phyloP scores from a whole-genome alignment of 92 coral and sea anemone genomes.

The Metridium senile region DNA sequence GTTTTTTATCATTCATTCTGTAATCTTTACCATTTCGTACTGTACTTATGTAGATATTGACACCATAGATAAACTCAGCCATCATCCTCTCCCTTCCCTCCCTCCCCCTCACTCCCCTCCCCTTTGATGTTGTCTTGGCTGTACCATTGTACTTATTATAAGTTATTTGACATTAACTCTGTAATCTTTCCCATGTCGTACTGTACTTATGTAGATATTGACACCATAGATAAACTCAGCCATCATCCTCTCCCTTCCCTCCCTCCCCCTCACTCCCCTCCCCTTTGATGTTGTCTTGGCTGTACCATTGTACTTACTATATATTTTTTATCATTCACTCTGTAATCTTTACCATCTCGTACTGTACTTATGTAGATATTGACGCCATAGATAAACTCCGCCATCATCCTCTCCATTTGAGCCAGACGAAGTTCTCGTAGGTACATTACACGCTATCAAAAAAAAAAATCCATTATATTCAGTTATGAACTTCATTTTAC shows the following conservation, averaged over 20 bases:
- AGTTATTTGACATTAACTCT: conserved; percentile 5
- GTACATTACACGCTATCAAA: conserved; percentile 82
- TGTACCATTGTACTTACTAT: conserved; percentile 12
- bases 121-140: no score
- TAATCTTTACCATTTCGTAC: no score
- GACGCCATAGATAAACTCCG: conserved; percentile 87
- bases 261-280: no score
- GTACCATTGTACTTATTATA: conserved; percentile 3
- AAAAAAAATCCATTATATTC: not conserved
- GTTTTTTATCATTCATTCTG: no score
- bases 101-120: no score
- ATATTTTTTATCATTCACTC: conserved; percentile 11
- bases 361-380: conserved; percentile 73
- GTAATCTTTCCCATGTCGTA: conserved; percentile 79
- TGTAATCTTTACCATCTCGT: conserved; percentile 68
- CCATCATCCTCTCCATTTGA: conserved; percentile 96
- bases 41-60: no score
- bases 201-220: conserved; percentile 64
- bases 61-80: no score
- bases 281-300: no score
- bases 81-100: no score
- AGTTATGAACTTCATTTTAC: not conserved
- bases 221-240: conserved; percentile 93
- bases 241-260: conserved; percentile 94
- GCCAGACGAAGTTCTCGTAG: conserved; percentile 92